Evolutionary conservation across 2,888 invertebrate genomes (phyloP).

Genomic region (Noctua janthina): DNA sequence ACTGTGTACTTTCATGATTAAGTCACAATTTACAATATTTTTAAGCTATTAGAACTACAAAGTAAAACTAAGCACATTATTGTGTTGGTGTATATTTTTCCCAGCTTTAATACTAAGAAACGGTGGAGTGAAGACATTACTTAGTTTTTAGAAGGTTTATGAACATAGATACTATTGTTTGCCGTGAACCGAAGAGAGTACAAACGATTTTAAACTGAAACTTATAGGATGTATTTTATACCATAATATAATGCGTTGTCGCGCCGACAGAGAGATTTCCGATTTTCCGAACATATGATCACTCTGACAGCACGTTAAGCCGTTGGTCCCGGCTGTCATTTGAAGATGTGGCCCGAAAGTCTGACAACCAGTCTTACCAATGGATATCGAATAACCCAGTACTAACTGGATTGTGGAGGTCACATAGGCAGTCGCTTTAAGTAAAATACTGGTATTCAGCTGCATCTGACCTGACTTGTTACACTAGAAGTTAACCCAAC

Average conservation of each 20-base stretch:
- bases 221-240: background rate
- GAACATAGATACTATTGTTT: background rate
- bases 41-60: slow-evolving; percentile 31
- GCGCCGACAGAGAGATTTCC: background rate
- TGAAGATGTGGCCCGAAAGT: background rate
- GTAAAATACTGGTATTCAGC: too few relatives aligned
- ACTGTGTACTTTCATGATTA: slow-evolving; percentile 41
- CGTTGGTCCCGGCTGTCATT: too few relatives aligned
- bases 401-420: too few relatives aligned
- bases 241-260: too few relatives aligned
- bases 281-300: too few relatives aligned
- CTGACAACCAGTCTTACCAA: too few relatives aligned
- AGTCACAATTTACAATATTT: slow-evolving; percentile 41
- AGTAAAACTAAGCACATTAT: slow-evolving; percentile 37
- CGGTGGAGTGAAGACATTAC: slow-evolving; percentile 17
- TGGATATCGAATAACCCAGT: too few relatives aligned
- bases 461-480: too few relatives aligned
- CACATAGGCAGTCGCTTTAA: too few relatives aligned
- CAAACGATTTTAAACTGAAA: background rate
- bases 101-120: background rate
- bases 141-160: slow-evolving; percentile 17
- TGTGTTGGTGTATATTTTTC: slow-evolving; percentile 14
- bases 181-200: background rate
- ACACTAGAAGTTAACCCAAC: too few relatives aligned
- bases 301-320: too few relatives aligned